phyloP scores from a whole-genome alignment of 1,140 invertebrate species.

The Dendrolimus punctatus region DNA sequence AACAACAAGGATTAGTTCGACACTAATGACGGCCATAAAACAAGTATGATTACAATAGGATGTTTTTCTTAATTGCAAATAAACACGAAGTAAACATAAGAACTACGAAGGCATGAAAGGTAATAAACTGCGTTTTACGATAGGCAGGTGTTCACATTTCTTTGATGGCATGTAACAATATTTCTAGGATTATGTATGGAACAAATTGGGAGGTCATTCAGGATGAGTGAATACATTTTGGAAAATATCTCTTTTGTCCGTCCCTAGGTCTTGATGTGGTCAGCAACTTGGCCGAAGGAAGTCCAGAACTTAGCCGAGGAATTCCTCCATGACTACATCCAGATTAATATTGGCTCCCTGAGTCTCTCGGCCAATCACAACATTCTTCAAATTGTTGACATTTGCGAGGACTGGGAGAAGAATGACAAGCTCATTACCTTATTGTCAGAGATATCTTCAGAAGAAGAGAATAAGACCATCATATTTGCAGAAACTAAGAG shows the following conservation, averaged over 20 bases:
- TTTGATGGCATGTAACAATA: too few species aligned
- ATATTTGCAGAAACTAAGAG: slow-evolving; percentile 99
- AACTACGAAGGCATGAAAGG: too few species aligned
- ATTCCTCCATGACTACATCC: slow-evolving; percentile 95
- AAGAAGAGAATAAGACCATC: slow-evolving; percentile 95
- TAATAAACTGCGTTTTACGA: too few species aligned
- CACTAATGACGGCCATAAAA: too few species aligned
- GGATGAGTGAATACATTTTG: too few species aligned
- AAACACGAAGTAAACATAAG: too few species aligned
- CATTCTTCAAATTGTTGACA: slow-evolving; percentile 97
- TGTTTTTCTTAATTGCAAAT: too few species aligned
- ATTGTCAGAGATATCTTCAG: slow-evolving; percentile 90
- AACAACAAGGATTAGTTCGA: too few species aligned
- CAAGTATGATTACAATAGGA: too few species aligned
- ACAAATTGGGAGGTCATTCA: neutral
- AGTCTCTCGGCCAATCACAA: slow-evolving; percentile 98
- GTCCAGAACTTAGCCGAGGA: slow-evolving; percentile 95
- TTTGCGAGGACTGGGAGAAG: slow-evolving; percentile 94
- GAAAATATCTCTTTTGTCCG: too few species aligned
- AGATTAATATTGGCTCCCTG: slow-evolving; percentile 97
- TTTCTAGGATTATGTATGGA: too few species aligned
- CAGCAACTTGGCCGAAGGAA: slow-evolving; percentile 99
- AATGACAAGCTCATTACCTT: slow-evolving; percentile 90
- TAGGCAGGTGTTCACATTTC: too few species aligned
- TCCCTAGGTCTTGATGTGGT: slow-evolving; percentile 94